Conservation (phyloP, 1,140 invertebrate species). For the Rhizoglyphus robini region DNA sequence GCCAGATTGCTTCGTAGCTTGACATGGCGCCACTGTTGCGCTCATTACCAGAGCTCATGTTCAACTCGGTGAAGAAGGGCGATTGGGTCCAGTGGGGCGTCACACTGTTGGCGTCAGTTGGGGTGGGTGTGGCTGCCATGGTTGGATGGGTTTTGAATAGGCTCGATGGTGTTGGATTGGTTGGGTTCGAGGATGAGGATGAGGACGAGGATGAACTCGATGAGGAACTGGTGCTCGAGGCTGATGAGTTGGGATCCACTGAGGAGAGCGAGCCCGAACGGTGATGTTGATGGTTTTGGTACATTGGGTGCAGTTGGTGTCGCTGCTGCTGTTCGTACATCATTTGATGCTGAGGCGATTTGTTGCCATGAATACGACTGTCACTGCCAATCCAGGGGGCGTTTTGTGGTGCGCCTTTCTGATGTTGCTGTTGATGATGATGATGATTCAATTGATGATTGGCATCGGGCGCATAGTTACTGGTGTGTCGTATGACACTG, state of each 20-base stretch:
- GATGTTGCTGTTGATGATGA: not conserved
- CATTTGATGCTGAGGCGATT: too few species aligned
- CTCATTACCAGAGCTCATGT: not conserved
- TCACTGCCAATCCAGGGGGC: too few species aligned
- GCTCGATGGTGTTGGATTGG: not conserved
- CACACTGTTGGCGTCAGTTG: not conserved
- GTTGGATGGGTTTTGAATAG: not conserved
- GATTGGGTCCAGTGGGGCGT: not conserved
- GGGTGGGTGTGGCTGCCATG: not conserved
- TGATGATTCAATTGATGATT: not conserved
- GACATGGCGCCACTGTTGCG: not conserved
- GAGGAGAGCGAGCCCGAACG: not conserved
- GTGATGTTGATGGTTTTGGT: not conserved
- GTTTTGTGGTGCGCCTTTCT: too few species aligned
- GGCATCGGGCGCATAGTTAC: not conserved
- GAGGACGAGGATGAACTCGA: not conserved
- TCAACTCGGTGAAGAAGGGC: not conserved
- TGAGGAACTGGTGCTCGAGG: not conserved
- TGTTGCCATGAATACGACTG: too few species aligned
- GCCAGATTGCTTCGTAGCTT: constrained; percentile 10
- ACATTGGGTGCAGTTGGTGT: not conserved
- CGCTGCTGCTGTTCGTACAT: not conserved
- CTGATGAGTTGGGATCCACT: not conserved
- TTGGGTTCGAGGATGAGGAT: not conserved
- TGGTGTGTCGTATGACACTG: constrained; percentile 1